Evolutionary conservation across 2,113 vertebrate species (phyloP).

Genomic region (Hemiprocne comata): DNA sequence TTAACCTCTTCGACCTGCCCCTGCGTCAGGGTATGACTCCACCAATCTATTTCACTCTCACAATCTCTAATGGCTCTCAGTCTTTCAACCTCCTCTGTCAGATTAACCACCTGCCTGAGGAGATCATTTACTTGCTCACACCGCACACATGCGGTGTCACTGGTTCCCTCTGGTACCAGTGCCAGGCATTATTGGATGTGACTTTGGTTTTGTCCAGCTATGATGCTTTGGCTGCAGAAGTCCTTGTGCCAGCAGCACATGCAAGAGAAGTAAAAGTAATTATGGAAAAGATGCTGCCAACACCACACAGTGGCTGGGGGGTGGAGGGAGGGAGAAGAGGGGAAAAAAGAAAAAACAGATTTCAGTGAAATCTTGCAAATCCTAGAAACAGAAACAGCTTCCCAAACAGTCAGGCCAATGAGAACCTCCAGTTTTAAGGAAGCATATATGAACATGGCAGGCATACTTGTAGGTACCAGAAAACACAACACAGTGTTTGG

Average conservation of each 20-base stretch:
- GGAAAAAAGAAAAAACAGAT: rapidly evolving
- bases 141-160: no score
- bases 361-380: not conserved
- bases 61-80: no score
- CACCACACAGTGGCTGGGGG: rapidly evolving
- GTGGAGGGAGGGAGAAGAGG: no score
- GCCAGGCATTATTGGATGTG: no score
- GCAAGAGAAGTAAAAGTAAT: not conserved
- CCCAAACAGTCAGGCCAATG: not conserved
- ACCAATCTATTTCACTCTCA: no score
- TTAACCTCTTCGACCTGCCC: no score
- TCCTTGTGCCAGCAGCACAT: not conserved
- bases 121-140: no score
- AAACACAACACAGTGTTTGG: not conserved
- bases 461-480: not conserved
- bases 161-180: no score
- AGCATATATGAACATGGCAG: not conserved
- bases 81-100: no score
- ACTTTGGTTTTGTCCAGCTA: not conserved
- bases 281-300: not conserved
- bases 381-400: not conserved
- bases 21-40: no score
- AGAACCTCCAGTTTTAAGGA: not conserved
- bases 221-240: not conserved
- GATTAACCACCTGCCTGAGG: no score